Evolutionary conservation across 37 sponge, comb jelly and placozoan genomes (phyloP), one percentile per base, ranked within the genome.

Genomic region (Crambe crambe): DNA sequence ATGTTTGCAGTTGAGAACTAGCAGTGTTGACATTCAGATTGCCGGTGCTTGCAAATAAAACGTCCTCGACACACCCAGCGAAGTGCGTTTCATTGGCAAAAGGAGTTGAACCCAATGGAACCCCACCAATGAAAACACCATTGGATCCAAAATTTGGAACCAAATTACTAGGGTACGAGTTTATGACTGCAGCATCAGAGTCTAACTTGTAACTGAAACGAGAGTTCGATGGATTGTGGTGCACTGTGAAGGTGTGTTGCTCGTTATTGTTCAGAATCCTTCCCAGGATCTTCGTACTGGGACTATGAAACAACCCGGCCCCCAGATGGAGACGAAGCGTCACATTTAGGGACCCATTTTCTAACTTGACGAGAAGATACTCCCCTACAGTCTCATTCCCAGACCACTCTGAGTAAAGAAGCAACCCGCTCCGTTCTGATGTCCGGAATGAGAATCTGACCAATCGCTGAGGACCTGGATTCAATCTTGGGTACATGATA

Each of bases 211-310:
- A 77, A 20, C 63, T 43, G 40, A 77, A 64, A 18, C 30, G 75
- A 34, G 8, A 15, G 32, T 1, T 77, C 26, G 2, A 6, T 2
- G 27, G 23, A 34, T 6, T 34, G 4, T 79, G 79, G 20, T 6
- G 57, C 31, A 82, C 10, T 3, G 37, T 31, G 4, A 82, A 5
- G 35, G 62, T 63, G 37, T 82, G 82, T 0, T 63, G 63, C 42
- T 30, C 22, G 65, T 82, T 72, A 65, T 82, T 74, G 35, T 82
- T 82, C 2, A 82, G 34, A 35, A 42, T 25, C 25, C 73, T 41
- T n/a, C 72, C 72, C 70, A 69, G 35, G 30, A 65, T 18, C 17
- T 58, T 4, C 32, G 18, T 15, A 1, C 10, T 20, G 0, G 56
- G 1, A 6, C 2, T 27, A 4, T 36, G 38, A 31, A 56, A 34